phyloP scores from a whole-genome alignment of 2,113 vertebrate genomes.

The Tympanuchus pallidicinctus region DNA sequence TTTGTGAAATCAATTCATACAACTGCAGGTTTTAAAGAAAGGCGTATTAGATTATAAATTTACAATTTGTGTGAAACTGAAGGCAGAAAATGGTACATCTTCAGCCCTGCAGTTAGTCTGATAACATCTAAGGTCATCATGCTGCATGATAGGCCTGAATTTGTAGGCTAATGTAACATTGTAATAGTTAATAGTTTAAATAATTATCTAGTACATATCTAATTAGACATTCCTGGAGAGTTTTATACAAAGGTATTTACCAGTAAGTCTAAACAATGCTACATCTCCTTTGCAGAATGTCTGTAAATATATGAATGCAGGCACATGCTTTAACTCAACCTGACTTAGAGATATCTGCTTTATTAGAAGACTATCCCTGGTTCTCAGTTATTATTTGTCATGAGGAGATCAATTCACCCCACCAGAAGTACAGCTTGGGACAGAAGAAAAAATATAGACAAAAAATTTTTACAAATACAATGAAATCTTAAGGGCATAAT shows the following conservation, averaged over 20 bases:
- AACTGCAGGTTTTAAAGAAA: not conserved
- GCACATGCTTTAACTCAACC: not conserved
- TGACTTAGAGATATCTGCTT: not conserved
- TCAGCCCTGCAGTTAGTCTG: not conserved
- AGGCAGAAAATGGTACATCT: not conserved
- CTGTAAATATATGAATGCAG: not conserved
- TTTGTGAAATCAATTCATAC: not conserved
- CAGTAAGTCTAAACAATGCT: not conserved
- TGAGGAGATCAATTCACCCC: not conserved
- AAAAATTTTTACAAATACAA: not conserved
- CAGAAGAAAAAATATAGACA: not conserved
- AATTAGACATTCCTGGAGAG: rapidly evolving
- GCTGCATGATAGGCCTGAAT: not conserved
- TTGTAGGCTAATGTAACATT: not conserved
- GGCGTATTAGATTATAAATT: not conserved
- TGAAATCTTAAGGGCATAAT: not conserved
- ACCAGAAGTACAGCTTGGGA: not conserved
- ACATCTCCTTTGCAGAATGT: rapidly evolving
- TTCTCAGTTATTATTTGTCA: not conserved
- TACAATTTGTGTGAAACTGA: not conserved
- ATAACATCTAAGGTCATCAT: not conserved
- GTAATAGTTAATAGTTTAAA: not conserved
- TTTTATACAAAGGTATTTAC: not conserved
- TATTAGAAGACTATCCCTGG: not conserved
- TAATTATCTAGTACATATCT: not conserved